A percentile compares a stretch with the other conserved stretches of the same genome.
These are phyloP conservation scores for Aplidium turbinatum DNA, from an alignment of 23 tunicate genomes.

Conservation along the genomic window DNA sequence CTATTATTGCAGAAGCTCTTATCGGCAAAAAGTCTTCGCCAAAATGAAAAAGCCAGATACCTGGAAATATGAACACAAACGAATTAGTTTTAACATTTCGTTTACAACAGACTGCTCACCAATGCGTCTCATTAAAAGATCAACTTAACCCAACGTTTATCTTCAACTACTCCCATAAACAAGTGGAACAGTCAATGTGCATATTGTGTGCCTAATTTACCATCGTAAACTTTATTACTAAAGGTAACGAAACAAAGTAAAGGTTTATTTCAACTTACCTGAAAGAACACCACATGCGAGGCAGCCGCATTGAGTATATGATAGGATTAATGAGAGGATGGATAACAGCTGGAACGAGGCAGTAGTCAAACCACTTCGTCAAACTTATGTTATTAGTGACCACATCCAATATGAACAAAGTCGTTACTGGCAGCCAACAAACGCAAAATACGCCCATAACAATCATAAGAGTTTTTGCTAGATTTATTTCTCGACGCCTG, in stretches of 20 bases:
- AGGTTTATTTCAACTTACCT: slow-evolving; percentile 31
- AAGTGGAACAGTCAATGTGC: too few species aligned
- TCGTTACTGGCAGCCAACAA: slow-evolving; percentile 57
- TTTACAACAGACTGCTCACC: too few species aligned
- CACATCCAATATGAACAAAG: slow-evolving; percentile 40
- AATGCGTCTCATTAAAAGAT: too few species aligned
- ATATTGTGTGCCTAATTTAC: too few species aligned
- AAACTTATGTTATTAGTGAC: not conserved
- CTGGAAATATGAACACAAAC: too few species aligned
- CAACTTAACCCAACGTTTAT: too few species aligned
- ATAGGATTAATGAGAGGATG: slow-evolving; percentile 52
- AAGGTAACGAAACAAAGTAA: not conserved
- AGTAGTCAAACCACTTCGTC: slow-evolving; percentile 38
- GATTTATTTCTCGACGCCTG: slow-evolving; percentile 34
- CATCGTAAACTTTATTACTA: too few species aligned
- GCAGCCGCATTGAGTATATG: slow-evolving; percentile 53
- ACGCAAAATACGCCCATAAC: slow-evolving; percentile 57
- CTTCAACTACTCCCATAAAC: too few species aligned
- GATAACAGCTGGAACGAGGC: slow-evolving; percentile 43
- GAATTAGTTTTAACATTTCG: too few species aligned
- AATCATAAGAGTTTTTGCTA: slow-evolving; percentile 47
- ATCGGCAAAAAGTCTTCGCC: too few species aligned
- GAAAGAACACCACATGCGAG: slow-evolving; percentile 74
- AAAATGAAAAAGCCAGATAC: too few species aligned
- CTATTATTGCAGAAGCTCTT: too few species aligned